Evolutionary conservation across 2,888 invertebrate genomes (phyloP).

Genomic region (Artemia sinica): DNA sequence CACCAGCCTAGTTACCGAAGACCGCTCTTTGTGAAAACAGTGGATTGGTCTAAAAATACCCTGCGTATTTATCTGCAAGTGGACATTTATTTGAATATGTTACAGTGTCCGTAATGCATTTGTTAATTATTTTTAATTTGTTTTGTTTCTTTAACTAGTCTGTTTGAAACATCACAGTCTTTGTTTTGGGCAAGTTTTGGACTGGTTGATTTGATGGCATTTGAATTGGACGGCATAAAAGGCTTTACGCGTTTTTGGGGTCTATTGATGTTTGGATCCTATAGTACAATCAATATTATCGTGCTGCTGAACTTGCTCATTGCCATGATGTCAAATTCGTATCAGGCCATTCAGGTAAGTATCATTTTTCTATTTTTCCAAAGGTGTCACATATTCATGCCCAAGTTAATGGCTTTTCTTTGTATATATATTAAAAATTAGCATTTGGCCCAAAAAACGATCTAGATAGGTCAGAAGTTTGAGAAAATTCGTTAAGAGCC

Average conservation of each 20-base stretch:
- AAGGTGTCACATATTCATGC: too few species aligned
- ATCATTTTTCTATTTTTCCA: not conserved
- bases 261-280: constrained; percentile 40
- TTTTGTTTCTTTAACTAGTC: constrained; percentile 30
- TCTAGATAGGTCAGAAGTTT: too few species aligned
- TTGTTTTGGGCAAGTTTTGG: constrained; percentile 40
- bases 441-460: too few species aligned
- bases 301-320: constrained; percentile 41
- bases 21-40: not conserved
- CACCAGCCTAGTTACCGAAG: not conserved
- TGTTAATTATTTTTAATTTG: not conserved
- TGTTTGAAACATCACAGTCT: constrained; percentile 40
- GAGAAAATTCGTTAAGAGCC: too few species aligned
- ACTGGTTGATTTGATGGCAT: constrained; percentile 37
- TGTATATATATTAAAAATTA: too few species aligned
- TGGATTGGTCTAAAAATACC: not conserved
- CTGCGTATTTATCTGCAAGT: too few species aligned
- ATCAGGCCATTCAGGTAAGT: constrained; percentile 38
- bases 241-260: constrained; percentile 37
- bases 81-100: not conserved
- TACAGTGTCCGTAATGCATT: not conserved
- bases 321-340: constrained; percentile 42
- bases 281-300: constrained; percentile 37
- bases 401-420: too few species aligned
- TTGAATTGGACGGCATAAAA: constrained; percentile 32